Base-by-base conservation (phyloP, 2,797 vertebrate genomes). In the Etheostoma perlongum region DNA sequence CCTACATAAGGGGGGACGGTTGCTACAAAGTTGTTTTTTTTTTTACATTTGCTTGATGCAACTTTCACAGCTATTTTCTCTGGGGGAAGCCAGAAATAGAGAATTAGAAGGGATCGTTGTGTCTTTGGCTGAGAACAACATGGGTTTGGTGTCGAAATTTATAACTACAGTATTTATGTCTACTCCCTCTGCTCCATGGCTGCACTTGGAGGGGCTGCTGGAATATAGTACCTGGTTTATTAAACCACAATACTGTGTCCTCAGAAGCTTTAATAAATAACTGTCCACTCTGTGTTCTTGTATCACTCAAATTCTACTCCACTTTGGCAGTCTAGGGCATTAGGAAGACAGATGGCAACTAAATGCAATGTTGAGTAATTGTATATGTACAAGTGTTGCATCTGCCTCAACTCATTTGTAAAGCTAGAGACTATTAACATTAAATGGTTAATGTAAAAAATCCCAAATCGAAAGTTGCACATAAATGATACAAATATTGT, bases 111-210 rank as follows among this genome's bases (percentile, higher is more conserved):
- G 79, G 86, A 88, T 82, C 78, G 61, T 88, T 85, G 74, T 78
- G 69, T 83, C 77, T 89, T 79, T 91, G 87, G 89, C 89, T 88
- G 79, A 86, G 78, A 91, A 92, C 83, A 88, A 84, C 89, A 74
- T 67, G 81, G 91, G 54, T 89, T 92, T 93, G 79, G 80, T 91
- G 86, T 91, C 84, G 21, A 89, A 90, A 92, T 92, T 13, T 93
- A 90, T 92, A 90, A 91, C 87, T 70, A 55, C 67, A 74, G 84
- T 93, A 92, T 93, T 92, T 91, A 90, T 91, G 93, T 91, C 89
- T 60, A 1, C 76, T 79, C 71, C 74, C 69, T 61, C 61, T 49
- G 67, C 74, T 69, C 40, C 27, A 0, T 14, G 23, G 47, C 70
- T 69, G 76, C 72, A 70, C 64, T 62, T 48, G 30, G 67, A 18